Percentiles rank a stretch among this genome's conserved stretches.
phyloP scores from a whole-genome alignment of 2,113 vertebrate species.

The Phycodurus eques region DNA sequence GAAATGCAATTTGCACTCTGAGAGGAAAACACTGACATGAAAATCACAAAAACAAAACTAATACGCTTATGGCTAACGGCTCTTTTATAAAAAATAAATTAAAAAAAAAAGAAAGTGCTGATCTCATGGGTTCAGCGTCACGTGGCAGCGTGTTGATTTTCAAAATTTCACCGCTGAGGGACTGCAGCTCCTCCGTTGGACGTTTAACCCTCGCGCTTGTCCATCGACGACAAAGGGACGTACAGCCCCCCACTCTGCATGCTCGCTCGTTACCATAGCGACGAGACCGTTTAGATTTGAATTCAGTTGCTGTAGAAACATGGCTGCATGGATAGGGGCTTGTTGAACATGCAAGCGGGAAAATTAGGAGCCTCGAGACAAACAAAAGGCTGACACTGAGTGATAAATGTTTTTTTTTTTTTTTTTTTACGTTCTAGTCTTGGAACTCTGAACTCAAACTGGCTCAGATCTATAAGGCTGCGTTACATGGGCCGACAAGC shows the following conservation, averaged over 20 bases:
- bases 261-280: constrained; percentile 75
- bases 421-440: constrained; percentile 47
- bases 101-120: constrained; percentile 18
- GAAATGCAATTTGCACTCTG: constrained; percentile 10
- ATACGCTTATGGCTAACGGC: constrained; percentile 22
- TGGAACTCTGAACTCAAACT: constrained; percentile 27
- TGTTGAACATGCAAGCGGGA: constrained; percentile 7
- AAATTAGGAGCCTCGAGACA: constrained; percentile 55
- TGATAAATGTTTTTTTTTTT: constrained; percentile 64
- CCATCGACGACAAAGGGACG: constrained; percentile 62
- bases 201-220: constrained; percentile 69
- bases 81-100: constrained; percentile 8
- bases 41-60: constrained; percentile 30
- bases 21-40: constrained; percentile 27
- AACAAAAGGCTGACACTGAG: constrained; percentile 49
- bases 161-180: constrained; percentile 55
- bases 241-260: constrained; percentile 49
- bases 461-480: constrained; percentile 16
- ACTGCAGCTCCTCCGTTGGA: constrained; percentile 52
- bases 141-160: constrained; percentile 64
- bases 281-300: constrained; percentile 74
- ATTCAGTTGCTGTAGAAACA: constrained; percentile 74
- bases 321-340: constrained; percentile 33
- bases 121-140: constrained; percentile 36
- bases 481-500: not conserved